Base-by-base conservation (phyloP, 2,888 invertebrate genomes). In the Eustalomyia histrio region DNA sequence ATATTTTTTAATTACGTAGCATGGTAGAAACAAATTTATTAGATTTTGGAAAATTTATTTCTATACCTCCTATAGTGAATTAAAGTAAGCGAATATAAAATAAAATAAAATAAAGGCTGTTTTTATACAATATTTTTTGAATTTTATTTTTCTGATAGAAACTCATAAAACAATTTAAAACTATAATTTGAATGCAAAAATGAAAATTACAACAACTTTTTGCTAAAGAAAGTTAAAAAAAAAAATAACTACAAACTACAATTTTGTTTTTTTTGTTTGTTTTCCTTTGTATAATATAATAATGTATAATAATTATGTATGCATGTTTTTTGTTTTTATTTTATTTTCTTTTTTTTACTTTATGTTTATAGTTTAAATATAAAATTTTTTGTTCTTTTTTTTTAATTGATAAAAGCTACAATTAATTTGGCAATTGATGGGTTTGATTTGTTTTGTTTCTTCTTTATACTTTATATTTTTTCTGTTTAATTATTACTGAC, bases 381-480 rank as follows among this genome's bases (percentile, higher is more conserved):
- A 84, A 85, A 84, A 83, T 84, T 82, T 85, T 84, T 82, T 86
- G 79, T 79, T 84, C 82, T 85, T 86, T 86, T 85, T 87, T 83
- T 82, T 85, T 86, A 85, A 86, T 86, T 86, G 84, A 87, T 88
- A 88, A 90, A 90, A 90, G 88, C 90, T 90, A 90, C 88, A 86
- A 86, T 86, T 88, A 88, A 89, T 89, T 89, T 89, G 90, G 90
- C 89, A 90, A 90, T 90, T 89, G 88, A 89, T 90, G 90, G 90
- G 89, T 90, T 88, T 87, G 87, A 88, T 87, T 87, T 87, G 73
- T 80, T 84, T 83, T 82, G 63, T 83, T 83, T 83, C 76, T 71
- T 69, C 69, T 78, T 65, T 72, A 55, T 82, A 39, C 57, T 33
- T 61, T 21, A 7, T 71, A 16, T 60, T 64, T 68, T 68, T 47